A percentile compares a stretch with the other conserved stretches of the same genome.
Evolutionary conservation across 2,888 invertebrate species (phyloP).

Genomic region (Scotopteryx bipunctaria): DNA sequence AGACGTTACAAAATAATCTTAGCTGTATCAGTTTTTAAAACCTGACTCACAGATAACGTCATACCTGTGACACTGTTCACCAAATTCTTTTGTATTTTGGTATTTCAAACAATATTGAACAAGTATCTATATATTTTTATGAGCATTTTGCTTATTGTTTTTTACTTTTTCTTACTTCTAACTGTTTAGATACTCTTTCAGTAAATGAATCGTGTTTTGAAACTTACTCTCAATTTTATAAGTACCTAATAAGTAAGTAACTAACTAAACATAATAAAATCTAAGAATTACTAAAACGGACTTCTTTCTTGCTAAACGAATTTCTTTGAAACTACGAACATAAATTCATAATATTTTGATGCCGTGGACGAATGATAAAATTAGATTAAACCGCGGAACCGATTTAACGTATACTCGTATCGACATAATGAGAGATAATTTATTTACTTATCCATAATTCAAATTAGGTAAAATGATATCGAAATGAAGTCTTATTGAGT

Average conservation of each 20-base stretch:
- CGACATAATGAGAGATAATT: slow-evolving; percentile 7
- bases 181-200: too few species aligned
- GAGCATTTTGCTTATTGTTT: neutral
- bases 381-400: slow-evolving; percentile 33
- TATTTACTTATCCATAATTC: slow-evolving; percentile 17
- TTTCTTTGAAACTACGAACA: slow-evolving; percentile 7
- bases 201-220: too few species aligned
- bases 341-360: slow-evolving; percentile 27
- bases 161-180: too few species aligned
- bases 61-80: slow-evolving; percentile 20
- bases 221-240: too few species aligned
- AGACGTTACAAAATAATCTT: slow-evolving; percentile 5
- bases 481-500: neutral
- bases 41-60: slow-evolving; percentile 52
- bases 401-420: slow-evolving; percentile 43
- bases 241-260: too few species aligned
- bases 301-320: neutral
- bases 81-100: neutral
- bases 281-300: neutral
- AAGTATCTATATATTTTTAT: neutral
- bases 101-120: neutral
- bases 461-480: neutral
- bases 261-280: too few species aligned
- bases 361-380: slow-evolving; percentile 23
- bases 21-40: slow-evolving; percentile 19